Base-by-base conservation (phyloP, 2,113 vertebrate species). In the Triplophysa dalaica region DNA sequence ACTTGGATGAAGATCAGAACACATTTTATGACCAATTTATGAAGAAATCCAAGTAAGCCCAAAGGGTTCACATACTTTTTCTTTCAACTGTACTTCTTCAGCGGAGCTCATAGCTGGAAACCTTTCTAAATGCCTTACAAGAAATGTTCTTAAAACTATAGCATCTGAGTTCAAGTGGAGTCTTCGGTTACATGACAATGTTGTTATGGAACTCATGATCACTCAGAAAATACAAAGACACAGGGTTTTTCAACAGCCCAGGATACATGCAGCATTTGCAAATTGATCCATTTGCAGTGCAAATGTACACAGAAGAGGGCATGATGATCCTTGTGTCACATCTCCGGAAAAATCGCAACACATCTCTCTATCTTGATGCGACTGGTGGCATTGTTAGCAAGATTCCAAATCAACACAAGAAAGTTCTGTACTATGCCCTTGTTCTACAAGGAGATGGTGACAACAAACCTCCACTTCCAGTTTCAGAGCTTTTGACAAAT, bases 211-310 rank as follows among this genome's bases (percentile, higher is more conserved):
- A 26, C 21, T 75, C 0, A 63, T 63, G 38, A 48, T 63, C 8
- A 50, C 60, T 26, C 73, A 75, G 16, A 63, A 75, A 64, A 48
- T 74, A 62, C 54, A 12, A 6, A 41, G n/a, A 62, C 14, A 45
- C 73, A n/a, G 16, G 24, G 4, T 75, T 63, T 29, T 45, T 24
- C 21, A 63, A 26, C 24, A 16, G 8, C 8, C 33, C 73, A 45
- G 60, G 60, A 22, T 75, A 75, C 73, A 50, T 50, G 16, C 73
- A 75, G 58, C 41, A 75, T 24, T 63, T 75, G 48, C 73, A 63
- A 48, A 41, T 63, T 14, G 60, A 63, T 48, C 73, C 60, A 10
- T 75, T 63, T 75, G 41, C 38, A 12, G 73, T 75, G 11, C 56
- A 41, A 21, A 48, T 74, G 52, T 61, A 61, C 70, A 75, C 41